A percentile compares a stretch with the other conserved stretches of the same genome.
These are phyloP conservation scores for Meloidogyne exigua DNA, from an alignment of 1,140 invertebrate species.

Conservation along the genomic window DNA sequence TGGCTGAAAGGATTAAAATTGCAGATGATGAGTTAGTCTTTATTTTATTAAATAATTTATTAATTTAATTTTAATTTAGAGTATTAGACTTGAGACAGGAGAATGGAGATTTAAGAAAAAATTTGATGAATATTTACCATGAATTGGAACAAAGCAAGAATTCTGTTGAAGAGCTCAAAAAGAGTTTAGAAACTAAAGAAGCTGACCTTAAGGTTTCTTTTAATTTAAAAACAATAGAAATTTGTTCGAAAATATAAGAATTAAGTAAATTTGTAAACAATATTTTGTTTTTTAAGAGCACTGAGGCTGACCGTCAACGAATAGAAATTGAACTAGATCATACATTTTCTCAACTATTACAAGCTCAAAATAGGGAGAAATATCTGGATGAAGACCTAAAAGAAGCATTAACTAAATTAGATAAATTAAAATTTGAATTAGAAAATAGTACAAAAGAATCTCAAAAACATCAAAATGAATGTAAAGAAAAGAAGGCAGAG, in stretches of 20 bases:
- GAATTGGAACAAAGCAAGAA: constrained; percentile 18
- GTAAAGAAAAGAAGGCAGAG: constrained; percentile 20
- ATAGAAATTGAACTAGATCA: constrained; percentile 6
- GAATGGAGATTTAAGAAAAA: constrained; percentile 8
- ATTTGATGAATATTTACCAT: constrained; percentile 2
- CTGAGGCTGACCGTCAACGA: constrained; percentile 5
- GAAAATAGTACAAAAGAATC: constrained; percentile 6
- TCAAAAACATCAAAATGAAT: not conserved
- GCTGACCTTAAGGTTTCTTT: constrained; percentile 4
- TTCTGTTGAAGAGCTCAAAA: not conserved
- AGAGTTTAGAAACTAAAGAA: not conserved
- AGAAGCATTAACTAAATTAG: constrained; percentile 11
- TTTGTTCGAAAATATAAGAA: too few relatives aligned
- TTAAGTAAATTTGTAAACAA: too few relatives aligned
- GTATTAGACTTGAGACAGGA: not conserved
- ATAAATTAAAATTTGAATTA: constrained; percentile 14
- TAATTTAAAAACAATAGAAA: too few relatives aligned
- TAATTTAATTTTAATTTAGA: not conserved
- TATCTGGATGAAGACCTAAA: constrained; percentile 28
- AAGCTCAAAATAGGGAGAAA: constrained; percentile 21
- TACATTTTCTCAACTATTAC: constrained; percentile 6
- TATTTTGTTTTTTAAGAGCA: not conserved
- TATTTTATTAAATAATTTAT: not conserved
- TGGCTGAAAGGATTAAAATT: not conserved
- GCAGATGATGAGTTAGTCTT: constrained; percentile 10